phyloP scores from a whole-genome alignment of 2,797 vertebrate genomes.

The Perodicticus potto region DNA sequence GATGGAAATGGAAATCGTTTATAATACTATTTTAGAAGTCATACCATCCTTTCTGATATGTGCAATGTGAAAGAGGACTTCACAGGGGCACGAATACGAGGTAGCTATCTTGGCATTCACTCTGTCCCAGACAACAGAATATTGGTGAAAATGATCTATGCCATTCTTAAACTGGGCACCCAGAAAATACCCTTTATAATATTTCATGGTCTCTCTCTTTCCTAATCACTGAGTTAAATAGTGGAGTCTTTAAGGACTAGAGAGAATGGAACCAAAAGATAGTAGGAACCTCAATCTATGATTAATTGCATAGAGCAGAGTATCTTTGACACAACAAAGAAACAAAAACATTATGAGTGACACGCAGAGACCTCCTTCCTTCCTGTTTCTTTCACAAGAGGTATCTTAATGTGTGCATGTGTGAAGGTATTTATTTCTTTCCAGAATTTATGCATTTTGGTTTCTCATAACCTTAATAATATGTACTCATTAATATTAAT shows the following conservation, averaged over 20 bases:
- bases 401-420: not conserved
- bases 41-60: not conserved
- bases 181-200: not conserved
- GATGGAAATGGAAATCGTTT: not conserved
- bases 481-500: not conserved
- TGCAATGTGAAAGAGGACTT: not conserved
- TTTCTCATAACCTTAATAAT: not conserved
- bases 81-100: not conserved
- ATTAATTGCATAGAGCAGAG: not conserved
- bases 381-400: not conserved
- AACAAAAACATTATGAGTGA: not conserved
- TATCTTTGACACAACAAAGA: not conserved
- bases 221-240: not conserved
- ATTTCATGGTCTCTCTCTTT: not conserved
- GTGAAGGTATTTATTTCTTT: not conserved
- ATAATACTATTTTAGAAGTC: not conserved
- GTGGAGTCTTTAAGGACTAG: not conserved
- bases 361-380: not conserved
- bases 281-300: not conserved
- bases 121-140: not conserved
- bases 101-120: not conserved
- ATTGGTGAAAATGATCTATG: not conserved
- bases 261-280: not conserved
- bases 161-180: not conserved
- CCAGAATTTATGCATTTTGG: not conserved